Conservation (phyloP, 2,797 vertebrate species). For the Gallinago nigripennis region DNA sequence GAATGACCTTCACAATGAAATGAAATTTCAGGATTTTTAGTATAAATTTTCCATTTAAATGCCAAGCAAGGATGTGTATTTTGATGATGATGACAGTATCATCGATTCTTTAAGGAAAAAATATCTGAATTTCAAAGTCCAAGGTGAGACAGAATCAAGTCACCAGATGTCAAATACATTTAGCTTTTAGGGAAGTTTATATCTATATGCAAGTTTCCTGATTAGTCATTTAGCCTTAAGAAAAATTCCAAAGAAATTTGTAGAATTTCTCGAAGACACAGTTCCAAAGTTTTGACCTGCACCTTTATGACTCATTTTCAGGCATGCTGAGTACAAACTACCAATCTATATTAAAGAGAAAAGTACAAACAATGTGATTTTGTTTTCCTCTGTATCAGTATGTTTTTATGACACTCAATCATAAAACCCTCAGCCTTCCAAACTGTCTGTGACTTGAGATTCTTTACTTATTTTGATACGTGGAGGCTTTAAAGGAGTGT, state of each 20-base stretch:
- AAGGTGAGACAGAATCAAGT: neutral
- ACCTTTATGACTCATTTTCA: neutral
- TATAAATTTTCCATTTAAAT: neutral
- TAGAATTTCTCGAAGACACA: neutral
- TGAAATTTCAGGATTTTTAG: neutral
- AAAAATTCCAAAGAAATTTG: neutral
- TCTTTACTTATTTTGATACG: neutral
- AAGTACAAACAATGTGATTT: neutral
- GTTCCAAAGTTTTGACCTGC: neutral
- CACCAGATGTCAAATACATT: neutral
- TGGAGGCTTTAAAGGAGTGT: neutral
- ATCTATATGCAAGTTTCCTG: neutral
- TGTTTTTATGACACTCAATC: neutral
- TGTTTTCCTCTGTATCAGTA: neutral
- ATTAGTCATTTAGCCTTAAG: neutral
- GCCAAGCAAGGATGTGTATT: neutral
- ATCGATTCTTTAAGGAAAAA: neutral
- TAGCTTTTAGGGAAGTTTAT: neutral
- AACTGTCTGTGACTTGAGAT: neutral
- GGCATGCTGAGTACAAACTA: neutral
- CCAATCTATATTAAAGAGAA: neutral
- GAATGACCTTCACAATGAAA: neutral
- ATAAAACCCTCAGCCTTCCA: neutral
- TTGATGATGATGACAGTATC: neutral
- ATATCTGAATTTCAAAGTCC: neutral